Evolutionary conservation across 2,888 invertebrate genomes (phyloP).

Genomic region (Leucozona laternaria): DNA sequence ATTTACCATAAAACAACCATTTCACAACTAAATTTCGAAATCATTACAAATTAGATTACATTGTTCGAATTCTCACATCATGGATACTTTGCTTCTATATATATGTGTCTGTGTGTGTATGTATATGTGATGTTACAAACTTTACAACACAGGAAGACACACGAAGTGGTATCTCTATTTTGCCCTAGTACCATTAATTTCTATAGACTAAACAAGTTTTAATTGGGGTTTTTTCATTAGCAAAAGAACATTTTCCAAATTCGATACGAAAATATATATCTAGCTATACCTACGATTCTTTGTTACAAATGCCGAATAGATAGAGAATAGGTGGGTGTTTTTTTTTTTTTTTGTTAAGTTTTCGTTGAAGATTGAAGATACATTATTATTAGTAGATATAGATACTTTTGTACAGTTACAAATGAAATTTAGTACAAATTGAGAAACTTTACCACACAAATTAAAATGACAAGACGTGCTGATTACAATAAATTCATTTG

Average conservation of each 20-base stretch:
- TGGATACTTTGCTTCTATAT: not conserved
- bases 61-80: constrained; percentile 7
- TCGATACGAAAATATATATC: not conserved
- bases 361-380: not conserved
- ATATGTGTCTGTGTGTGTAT: not conserved
- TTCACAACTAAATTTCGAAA: not conserved
- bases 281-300: not conserved
- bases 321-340: constrained; percentile 25
- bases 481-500: constrained; percentile 27
- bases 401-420: constrained; percentile 32
- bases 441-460: constrained; percentile 25
- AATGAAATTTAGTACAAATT: constrained; percentile 43
- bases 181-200: constrained; percentile 25
- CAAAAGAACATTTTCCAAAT: constrained; percentile 41
- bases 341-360: not conserved
- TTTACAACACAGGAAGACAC: not conserved
- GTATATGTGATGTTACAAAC: constrained; percentile 1
- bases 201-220: constrained; percentile 61
- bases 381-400: constrained; percentile 10
- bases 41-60: constrained; percentile 31
- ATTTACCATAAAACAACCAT: not conserved
- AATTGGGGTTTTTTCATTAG: constrained; percentile 53
- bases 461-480: constrained; percentile 13
- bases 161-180: not conserved
- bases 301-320: constrained; percentile 30